These are phyloP conservation scores for Pycnonotus jocosus DNA, from an alignment of 2,113 vertebrate genomes.

Conservation along the genomic window DNA sequence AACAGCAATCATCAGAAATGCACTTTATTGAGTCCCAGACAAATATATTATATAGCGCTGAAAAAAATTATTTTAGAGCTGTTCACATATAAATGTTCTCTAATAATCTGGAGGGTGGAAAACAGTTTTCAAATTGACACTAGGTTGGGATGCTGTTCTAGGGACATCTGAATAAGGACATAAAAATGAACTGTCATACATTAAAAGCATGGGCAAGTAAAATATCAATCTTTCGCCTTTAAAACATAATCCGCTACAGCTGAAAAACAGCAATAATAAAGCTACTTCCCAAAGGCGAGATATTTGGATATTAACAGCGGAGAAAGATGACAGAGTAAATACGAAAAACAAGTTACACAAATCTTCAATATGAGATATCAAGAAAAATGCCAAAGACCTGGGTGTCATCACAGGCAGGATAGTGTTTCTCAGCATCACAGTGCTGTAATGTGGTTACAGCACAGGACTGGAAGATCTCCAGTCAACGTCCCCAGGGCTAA, in stretches of 20 bases:
- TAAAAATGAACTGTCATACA: not conserved
- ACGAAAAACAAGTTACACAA: slow-evolving; percentile 18
- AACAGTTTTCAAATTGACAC: not conserved
- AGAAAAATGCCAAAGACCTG: not conserved
- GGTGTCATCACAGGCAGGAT: not conserved
- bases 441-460: slow-evolving; percentile 4
- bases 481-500: not conserved
- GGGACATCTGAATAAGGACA: not conserved
- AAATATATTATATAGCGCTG: not conserved
- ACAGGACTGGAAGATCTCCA: not conserved
- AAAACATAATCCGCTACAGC: not conserved
- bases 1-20: not conserved
- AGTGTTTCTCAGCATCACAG: not conserved
- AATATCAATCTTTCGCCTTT: not conserved
- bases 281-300: not conserved
- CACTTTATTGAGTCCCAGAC: not conserved
- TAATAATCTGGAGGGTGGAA: not conserved
- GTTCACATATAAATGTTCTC: not conserved
- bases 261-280: not conserved
- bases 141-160: not conserved
- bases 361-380: not conserved
- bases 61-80: not conserved
- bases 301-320: not conserved
- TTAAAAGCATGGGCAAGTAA: not conserved
- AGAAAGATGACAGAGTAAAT: not conserved